A percentile compares a stretch with the other conserved stretches of the same genome.
Evolutionary conservation across 37 sponge, comb jelly and placozoan genomes (phyloP).

Genomic region (Diacarnus erythraeanus): DNA sequence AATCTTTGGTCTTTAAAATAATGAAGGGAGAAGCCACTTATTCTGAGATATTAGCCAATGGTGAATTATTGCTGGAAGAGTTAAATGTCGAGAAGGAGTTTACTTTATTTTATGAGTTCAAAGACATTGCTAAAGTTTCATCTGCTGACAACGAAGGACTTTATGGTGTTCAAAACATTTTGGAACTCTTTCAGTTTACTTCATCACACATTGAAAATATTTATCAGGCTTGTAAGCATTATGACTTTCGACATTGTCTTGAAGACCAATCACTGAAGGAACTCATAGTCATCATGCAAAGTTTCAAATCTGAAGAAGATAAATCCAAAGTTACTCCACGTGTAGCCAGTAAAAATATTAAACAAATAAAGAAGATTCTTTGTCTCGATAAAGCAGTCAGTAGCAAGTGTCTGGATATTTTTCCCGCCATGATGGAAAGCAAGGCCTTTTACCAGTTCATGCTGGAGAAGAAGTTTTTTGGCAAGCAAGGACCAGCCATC

Average conservation of each 20-base stretch:
- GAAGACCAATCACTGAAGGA: slow-evolving; percentile 19
- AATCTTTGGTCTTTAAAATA: slow-evolving; percentile 29
- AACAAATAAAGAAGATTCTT: slow-evolving; percentile 20
- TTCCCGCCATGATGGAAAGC: slow-evolving; percentile 47
- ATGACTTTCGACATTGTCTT: slow-evolving; percentile 32
- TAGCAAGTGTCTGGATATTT: slow-evolving; percentile 37
- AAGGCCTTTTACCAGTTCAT: slow-evolving; percentile 59
- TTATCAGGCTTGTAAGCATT: slow-evolving; percentile 49
- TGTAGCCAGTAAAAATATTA: slow-evolving; percentile 38
- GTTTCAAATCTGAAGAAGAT: slow-evolving; percentile 10
- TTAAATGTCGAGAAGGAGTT: slow-evolving; percentile 50
- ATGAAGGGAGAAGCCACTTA: slow-evolving; percentile 56
- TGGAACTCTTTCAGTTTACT: slow-evolving; percentile 64
- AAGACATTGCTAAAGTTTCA: not conserved
- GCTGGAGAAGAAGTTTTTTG: slow-evolving; percentile 54
- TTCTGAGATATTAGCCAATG: slow-evolving; percentile 55
- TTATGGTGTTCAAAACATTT: slow-evolving; percentile 37
- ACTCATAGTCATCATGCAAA: slow-evolving; percentile 10
- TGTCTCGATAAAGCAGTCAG: not conserved
- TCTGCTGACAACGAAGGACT: not conserved
- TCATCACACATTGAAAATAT: slow-evolving; percentile 43
- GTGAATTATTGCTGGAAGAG: slow-evolving; percentile 10
- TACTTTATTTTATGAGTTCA: not conserved
- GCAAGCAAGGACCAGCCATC: slow-evolving; percentile 37
- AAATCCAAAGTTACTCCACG: slow-evolving; percentile 29